Base-by-base conservation (phyloP, 2,888 invertebrate species). In the Torymus texanus region DNA sequence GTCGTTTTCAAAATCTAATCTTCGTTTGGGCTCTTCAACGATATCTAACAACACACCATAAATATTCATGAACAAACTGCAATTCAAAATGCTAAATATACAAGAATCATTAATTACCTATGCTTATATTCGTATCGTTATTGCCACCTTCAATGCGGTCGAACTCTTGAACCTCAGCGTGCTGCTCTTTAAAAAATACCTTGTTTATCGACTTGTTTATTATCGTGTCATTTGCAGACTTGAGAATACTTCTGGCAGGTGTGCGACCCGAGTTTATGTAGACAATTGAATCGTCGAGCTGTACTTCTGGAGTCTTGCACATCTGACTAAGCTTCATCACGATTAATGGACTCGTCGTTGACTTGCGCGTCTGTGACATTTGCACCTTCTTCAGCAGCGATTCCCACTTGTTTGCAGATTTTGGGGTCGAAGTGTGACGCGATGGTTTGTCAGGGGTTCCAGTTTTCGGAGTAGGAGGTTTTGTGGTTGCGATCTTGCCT, bases 181-280 rank as follows among this genome's bases (percentile, higher is more conserved):
- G 83, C 1, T 82, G 73, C 53, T 87, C 87, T 66, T 87, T 83
- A 51, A 90, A 90, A 81, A 87, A 87, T 2, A 90, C 88, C 75
- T 88, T 89, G 10, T 85, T 84, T 0, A 72, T 11, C 0, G 85
- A 84, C 66, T 85, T 89, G 5, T 83, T 83, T 11, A 10, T 66
- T 18, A 61, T 50, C 5, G 24, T 14, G 0, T 79, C 79, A 16
- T 78, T 80, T 12, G 50, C 21, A 18, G 21, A 81, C 56, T 90
- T 89, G 18, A 89, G 78, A 78, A 90, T 89, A 55, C 89, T 83
- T 61, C 85, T 88, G 0, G 84, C 86, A 1, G 89, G 89, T 1
- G 88, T 89, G 71, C 88, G 88, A 68, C 84, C 83, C 0, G 87
- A 89, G 79, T 89, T 90, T 1, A 88, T 79, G 61, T 88, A 88